Evolutionary conservation across 2,888 invertebrate species (phyloP), one percentile per base, ranked within the genome.

Genomic region (Amphiduros pacificus): DNA sequence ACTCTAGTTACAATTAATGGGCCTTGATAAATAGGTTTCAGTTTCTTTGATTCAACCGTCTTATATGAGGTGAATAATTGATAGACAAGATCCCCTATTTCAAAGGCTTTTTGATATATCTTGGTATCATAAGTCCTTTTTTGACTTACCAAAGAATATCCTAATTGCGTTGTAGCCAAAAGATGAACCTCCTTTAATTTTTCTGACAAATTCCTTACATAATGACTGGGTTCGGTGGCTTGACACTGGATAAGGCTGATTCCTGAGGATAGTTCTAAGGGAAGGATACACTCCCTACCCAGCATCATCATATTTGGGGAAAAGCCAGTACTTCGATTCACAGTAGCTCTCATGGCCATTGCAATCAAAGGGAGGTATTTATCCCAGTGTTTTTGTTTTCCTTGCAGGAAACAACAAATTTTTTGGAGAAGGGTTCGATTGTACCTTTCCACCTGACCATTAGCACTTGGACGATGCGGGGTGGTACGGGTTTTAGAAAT

Each of bases 361-460:
- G 20, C n/a, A 6, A 44, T 6, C 20, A n/a, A 20, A 4, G 44
- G 44, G 6, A 44, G 44, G n/a, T 44, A 22, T 5, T 20, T n/a
- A 22, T 44, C 44, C 44, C 44, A 44, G 6, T 44, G 20, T 17
- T n/a, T 44, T n/a, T 44, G 20, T 5, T 44, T 17, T n/a, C 44
- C 44, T 20, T 5, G n/a, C n/a, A 44, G 22, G 44, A 17, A 44
- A 17, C 6, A 44, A 5, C n/a, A 4, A 4, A 44, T 44, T n/a
- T 20, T 20, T 5, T 4, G 22, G 9, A 44, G n/a, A 20, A 44
- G n/a, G 20, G 22, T 44, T 22, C 44, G 6, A 17, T 44, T 44
- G 44, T 44, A 44, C 6, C 44, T n/a, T n/a, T 53, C 53, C 24
- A 31, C 53, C 32, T 31, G 53, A n/a, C 53, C 53, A 29, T 53